Base-by-base conservation (phyloP, 23 tunicate genomes). In the Styela plicata region DNA sequence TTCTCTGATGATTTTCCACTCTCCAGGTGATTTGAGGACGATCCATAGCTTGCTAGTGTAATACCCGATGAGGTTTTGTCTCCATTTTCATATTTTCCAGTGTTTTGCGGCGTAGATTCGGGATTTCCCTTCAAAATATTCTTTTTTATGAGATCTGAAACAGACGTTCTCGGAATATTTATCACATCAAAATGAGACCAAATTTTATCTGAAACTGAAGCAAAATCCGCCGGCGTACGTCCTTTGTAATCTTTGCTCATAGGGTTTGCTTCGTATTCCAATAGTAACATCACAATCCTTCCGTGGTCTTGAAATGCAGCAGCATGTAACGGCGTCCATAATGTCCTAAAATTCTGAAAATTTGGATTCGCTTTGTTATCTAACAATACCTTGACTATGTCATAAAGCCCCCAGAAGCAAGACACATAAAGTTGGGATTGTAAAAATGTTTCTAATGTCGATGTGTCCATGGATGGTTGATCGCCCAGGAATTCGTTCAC, bases 311-410 rank as follows among this genome's bases (percentile, higher is more conserved):
- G 92, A 70, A 88, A 88, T 61, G 86, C 78, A 21, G 92, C 92
- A 32, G 87, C 92, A 78, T 88, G 92, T 16, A 88, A 63, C 33
- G 92, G 92, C 24, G 92, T 88, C 92, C 92, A 88, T 16, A 83
- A 63, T 22, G 86, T 88, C 24, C n/a, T 35, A 34, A 64, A 21
- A 37, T 88, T 88, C 53, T 69, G 75, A 70, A 74, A 79, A 52
- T 88, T 88, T 19, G 83, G 63, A 78, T 88, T 86, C 79, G 90
- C 90, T 7, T 84, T 83, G 64, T 86, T 68, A 10, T 71, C 74
- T 13, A 86, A 34, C 64, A 86, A 64, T 31, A 79, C 74, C 20
- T 34, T 44, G 34, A 80, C 85, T 1, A 80, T 69, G 64, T 86
- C 90, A 67, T 69, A 69, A 64, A 86, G 80, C 32, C 90, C 90